These are phyloP conservation scores for Alosa alosa DNA, from an alignment of 2,113 vertebrate species.

Conservation along the genomic window DNA sequence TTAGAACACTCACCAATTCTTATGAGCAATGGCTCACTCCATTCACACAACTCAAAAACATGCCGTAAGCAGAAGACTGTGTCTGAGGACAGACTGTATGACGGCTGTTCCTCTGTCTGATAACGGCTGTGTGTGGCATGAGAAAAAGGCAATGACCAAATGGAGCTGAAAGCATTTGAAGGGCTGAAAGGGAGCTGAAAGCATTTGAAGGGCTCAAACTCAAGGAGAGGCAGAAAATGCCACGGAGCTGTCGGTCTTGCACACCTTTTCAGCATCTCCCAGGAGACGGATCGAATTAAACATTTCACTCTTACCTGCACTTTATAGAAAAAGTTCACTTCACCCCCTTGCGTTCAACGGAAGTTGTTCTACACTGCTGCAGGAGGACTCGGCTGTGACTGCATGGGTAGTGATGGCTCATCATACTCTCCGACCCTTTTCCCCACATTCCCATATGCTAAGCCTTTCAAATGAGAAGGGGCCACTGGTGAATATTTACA, in stretches of 20 bases:
- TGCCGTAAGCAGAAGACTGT: not conserved
- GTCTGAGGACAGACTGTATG: not conserved
- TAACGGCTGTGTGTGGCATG: not conserved
- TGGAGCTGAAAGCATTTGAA: not conserved
- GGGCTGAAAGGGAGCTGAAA: not conserved
- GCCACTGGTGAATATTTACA: conserved; percentile 25
- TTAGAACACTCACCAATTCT: not conserved
- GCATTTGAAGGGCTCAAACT: not conserved
- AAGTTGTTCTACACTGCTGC: not conserved
- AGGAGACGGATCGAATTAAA: not conserved
- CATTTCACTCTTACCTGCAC: not conserved
- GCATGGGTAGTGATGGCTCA: not conserved
- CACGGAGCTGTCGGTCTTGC: not conserved
- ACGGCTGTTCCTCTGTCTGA: not conserved
- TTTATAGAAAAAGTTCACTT: not conserved
- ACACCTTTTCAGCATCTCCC: not conserved
- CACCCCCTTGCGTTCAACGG: not conserved
- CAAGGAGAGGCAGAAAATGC: not conserved
- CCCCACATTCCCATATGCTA: conserved; percentile 18
- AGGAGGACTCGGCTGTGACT: not conserved
- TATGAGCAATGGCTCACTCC: not conserved
- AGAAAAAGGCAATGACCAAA: not conserved
- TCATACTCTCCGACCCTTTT: conserved; percentile 5
- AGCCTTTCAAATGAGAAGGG: conserved; percentile 22
- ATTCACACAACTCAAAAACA: not conserved